phyloP scores from a whole-genome alignment of 2,888 invertebrate species.

The Drosophila mimetica region DNA sequence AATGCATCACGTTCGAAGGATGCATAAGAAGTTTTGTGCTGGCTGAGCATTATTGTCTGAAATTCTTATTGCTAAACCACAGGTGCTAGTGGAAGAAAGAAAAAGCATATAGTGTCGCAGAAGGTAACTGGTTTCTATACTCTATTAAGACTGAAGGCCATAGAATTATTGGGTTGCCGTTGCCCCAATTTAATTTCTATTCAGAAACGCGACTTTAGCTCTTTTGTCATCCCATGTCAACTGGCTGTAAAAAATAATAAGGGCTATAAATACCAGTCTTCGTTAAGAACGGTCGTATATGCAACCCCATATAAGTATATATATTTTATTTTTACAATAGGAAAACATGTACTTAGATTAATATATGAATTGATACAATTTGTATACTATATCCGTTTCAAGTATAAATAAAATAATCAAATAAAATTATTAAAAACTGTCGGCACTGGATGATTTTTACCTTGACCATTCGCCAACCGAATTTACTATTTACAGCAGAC shows the following conservation, averaged over 20 bases:
- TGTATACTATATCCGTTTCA: constrained; percentile 38
- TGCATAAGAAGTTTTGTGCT: constrained; percentile 18
- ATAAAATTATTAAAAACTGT: constrained; percentile 33
- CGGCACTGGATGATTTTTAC: constrained; percentile 21
- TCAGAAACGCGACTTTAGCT: neutral
- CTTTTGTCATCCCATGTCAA: neutral
- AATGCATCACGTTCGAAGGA: constrained; percentile 48
- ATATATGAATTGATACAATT: constrained; percentile 44
- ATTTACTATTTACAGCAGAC: constrained; percentile 40
- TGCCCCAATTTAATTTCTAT: constrained; percentile 4
- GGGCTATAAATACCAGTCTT: neutral
- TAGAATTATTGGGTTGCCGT: neutral
- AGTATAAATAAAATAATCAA: constrained; percentile 41
- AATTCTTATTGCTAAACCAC: constrained; percentile 17
- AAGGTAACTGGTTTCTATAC: neutral
- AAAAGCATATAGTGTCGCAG: constrained; percentile 22
- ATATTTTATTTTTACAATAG: constrained; percentile 32
- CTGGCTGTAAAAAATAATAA: neutral
- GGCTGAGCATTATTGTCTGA: constrained; percentile 30
- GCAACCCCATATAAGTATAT: constrained; percentile 22
- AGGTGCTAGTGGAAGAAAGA: constrained; percentile 15
- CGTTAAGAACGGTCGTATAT: constrained; percentile 12
- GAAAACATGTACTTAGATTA: constrained; percentile 37
- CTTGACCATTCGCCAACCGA: constrained; percentile 14
- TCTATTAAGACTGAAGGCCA: neutral